Base-by-base conservation (phyloP, 2,797 vertebrate species). In the Chiropotes sagulatus region DNA sequence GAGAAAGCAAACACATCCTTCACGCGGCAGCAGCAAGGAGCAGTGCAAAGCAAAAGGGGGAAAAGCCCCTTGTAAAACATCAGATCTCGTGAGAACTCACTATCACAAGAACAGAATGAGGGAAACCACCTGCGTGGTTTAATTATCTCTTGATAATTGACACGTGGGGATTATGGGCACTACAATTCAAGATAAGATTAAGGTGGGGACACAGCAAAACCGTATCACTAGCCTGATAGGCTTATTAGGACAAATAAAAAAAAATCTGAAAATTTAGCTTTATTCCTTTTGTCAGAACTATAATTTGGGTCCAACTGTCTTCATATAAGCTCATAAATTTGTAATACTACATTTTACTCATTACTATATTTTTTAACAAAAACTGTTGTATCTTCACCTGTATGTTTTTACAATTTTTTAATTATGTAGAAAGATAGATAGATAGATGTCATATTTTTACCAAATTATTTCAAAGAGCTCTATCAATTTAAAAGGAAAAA, bases 21-120 rank as follows among this genome's bases (percentile, higher is more conserved):
- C 61, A 0, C 0, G 15, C 0, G 0, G 15, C 61, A 67, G 33
- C 61, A 67, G 15, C 61, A n/a, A 19, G 33, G 33, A 8, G 15
- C 19, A n/a, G 15, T n/a, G 33, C 61, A 33, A 7, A 1, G 61
- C 61, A 67, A 67, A 67, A 19, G 15, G 3, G 14, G 61, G 61
- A 3, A 9, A n/a, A 67, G 15, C 61, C 61, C 15, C 7, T 64
- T 64, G 15, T 64, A 33, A n/a, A 64, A 17, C 33, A 67, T 67
- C 61, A 67, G 33, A n/a, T n/a, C 61, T 67, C 61, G 14, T 33
- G 61, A 67, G 33, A 67, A 67, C 33, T 67, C 61, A n/a, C 61
- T 67, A n/a, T n/a, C 33, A n/a, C 7, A 33, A n/a, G 61, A 67
- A n/a, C 61, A 67, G 15, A 15, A 67, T n/a, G 15, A 17, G 15